A percentile compares a stretch with the other conserved stretches of the same genome.
Evolutionary conservation across 2,888 invertebrate genomes (phyloP).

Genomic region (Periphyllus acericola): DNA sequence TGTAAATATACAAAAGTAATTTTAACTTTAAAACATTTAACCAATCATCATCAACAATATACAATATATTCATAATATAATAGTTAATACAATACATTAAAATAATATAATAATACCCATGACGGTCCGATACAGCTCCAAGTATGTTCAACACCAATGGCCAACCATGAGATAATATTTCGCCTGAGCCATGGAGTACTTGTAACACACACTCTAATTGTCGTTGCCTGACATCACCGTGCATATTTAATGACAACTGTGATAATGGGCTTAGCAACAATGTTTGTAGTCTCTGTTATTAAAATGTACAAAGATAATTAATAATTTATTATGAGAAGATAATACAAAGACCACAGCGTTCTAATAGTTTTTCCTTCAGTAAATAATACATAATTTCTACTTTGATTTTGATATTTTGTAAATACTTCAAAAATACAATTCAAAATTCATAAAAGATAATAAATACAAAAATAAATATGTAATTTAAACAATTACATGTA

Average conservation of each 20-base stretch:
- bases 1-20: constrained; percentile 66
- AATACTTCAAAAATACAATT: no score
- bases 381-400: background rate
- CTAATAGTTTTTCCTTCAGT: background rate
- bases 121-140: constrained; percentile 92
- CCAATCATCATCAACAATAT: background rate
- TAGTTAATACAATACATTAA: background rate
- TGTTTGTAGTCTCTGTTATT: constrained; percentile 78
- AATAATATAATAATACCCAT: constrained; percentile 73
- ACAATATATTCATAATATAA: background rate
- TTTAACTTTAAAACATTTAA: background rate
- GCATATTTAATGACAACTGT: constrained; percentile 89
- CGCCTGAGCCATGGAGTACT: constrained; percentile 91
- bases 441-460: background rate
- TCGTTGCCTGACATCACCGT: constrained; percentile 92
- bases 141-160: constrained; percentile 93
- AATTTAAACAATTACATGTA: background rate
- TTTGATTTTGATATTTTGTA: no score
- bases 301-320: background rate
- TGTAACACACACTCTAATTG: constrained; percentile 95
- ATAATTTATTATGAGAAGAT: background rate
- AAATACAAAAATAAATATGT: background rate
- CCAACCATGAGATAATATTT: constrained; percentile 94
- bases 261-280: constrained; percentile 88
- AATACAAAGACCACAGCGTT: background rate